These are phyloP conservation scores for Cheilosia pagana DNA, from an alignment of 2,888 invertebrate genomes.

Conservation along the genomic window DNA sequence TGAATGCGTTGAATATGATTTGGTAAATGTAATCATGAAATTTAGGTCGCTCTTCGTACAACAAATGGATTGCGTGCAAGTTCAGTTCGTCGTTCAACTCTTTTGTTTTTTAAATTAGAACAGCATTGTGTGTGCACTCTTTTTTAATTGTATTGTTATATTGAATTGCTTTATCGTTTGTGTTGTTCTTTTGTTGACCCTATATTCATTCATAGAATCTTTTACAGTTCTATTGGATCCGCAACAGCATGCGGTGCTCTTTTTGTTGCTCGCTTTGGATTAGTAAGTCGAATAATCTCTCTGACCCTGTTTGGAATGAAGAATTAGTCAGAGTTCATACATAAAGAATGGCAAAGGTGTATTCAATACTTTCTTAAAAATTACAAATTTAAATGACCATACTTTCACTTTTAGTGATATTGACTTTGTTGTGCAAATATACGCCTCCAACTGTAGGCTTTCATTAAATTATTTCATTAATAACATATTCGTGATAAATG, in stretches of 20 bases:
- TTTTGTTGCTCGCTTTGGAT: background rate
- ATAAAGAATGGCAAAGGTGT: background rate
- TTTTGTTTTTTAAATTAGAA: constrained; percentile 47
- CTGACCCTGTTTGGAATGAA: constrained; percentile 21
- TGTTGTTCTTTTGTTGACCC: constrained; percentile 49
- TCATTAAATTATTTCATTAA: background rate
- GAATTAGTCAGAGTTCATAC: constrained; percentile 26
- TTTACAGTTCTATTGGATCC: constrained; percentile 14
- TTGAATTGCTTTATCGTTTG: constrained; percentile 17
- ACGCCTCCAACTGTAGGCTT: background rate
- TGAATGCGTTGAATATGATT: background rate
- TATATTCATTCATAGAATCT: background rate
- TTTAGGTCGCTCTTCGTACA: constrained; percentile 46
- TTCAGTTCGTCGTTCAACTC: constrained; percentile 60
- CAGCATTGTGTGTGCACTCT: background rate
- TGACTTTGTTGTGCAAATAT: background rate
- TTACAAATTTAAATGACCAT: constrained; percentile 21
- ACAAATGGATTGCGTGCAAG: constrained; percentile 26
- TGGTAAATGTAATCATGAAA: constrained; percentile 41
- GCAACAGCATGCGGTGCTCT: background rate
- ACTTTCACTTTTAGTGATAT: constrained; percentile 16
- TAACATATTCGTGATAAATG: background rate
- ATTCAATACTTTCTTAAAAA: constrained; percentile 18
- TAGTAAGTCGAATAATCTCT: constrained; percentile 12
- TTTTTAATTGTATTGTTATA: background rate